Conservation (phyloP, 35 echinoderm and acorn worm genomes). For the Ophioderma brevispina region DNA sequence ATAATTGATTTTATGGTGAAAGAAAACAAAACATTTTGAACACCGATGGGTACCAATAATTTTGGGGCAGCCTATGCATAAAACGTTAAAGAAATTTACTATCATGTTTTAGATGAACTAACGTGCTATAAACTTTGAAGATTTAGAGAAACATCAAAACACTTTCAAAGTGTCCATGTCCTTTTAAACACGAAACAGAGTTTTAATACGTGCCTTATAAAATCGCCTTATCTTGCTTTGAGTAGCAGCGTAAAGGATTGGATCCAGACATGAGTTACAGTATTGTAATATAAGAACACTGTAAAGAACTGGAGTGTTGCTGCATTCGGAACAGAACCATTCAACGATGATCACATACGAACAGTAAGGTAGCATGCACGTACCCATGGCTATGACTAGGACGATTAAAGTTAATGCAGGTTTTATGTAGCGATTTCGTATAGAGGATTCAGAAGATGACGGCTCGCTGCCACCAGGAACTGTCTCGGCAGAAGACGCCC, state of each 20-base stretch:
- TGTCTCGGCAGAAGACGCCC: not conserved
- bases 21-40: too few relatives aligned
- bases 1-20: too few relatives aligned
- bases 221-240: conserved; percentile 31
- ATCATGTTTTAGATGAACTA: too few relatives aligned
- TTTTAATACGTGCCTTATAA: not conserved
- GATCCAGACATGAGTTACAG: conserved; percentile 18
- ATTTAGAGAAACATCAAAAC: too few relatives aligned
- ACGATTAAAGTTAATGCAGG: conserved; percentile 11
- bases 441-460: not conserved
- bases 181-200: too few relatives aligned
- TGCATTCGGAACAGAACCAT: not conserved
- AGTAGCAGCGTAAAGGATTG: conserved; percentile 21
- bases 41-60: too few relatives aligned
- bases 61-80: too few relatives aligned
- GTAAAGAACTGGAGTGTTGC: not conserved
- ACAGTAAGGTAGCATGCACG: conserved; percentile 13
- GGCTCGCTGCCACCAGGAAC: not conserved
- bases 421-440: conserved; percentile 5
- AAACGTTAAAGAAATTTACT: too few relatives aligned
- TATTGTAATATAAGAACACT: not conserved
- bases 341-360: not conserved
- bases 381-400: not conserved
- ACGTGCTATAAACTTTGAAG: too few relatives aligned
- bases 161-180: too few relatives aligned